These are phyloP conservation scores for Telmatochromis brichardi DNA, from an alignment of 2,113 vertebrate genomes.

Conservation along the genomic window DNA sequence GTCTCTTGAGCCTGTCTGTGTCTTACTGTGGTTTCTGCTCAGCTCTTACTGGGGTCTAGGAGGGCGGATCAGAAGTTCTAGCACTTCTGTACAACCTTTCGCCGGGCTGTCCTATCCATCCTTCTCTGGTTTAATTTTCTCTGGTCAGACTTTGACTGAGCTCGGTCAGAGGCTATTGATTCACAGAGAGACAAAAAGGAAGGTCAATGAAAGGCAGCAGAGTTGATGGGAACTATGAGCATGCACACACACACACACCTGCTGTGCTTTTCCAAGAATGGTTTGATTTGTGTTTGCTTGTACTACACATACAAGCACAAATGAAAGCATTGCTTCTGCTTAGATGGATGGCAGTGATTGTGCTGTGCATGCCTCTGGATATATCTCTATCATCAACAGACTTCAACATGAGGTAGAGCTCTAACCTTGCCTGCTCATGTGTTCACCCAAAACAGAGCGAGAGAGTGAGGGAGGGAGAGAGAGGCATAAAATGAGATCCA, in stretches of 20 bases:
- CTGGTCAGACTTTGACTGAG: constrained; percentile 5
- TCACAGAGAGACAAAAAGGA: not conserved
- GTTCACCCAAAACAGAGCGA: not conserved
- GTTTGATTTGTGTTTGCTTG: not conserved
- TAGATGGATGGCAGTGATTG: not conserved
- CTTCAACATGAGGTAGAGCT: not conserved
- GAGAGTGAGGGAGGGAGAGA: not conserved
- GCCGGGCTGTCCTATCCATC: not conserved
- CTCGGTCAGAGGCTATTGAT: not conserved
- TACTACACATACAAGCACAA: not conserved
- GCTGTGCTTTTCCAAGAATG: not conserved
- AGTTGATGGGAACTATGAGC: not conserved
- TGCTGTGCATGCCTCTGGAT: not conserved
- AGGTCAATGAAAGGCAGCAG: not conserved
- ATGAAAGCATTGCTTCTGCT: not conserved
- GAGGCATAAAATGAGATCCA: not conserved
- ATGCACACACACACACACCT: not conserved
- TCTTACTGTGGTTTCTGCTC: not conserved
- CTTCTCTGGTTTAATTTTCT: constrained; percentile 12
- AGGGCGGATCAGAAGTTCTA: not conserved
- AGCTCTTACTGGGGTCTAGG: not conserved
- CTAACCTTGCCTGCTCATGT: not conserved
- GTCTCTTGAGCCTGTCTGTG: not conserved
- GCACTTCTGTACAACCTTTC: constrained; percentile 11
- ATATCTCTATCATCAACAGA: not conserved